These are phyloP conservation scores for Rousettus madagascariensis DNA, from an alignment of 2,797 vertebrate genomes.

Conservation along the genomic window DNA sequence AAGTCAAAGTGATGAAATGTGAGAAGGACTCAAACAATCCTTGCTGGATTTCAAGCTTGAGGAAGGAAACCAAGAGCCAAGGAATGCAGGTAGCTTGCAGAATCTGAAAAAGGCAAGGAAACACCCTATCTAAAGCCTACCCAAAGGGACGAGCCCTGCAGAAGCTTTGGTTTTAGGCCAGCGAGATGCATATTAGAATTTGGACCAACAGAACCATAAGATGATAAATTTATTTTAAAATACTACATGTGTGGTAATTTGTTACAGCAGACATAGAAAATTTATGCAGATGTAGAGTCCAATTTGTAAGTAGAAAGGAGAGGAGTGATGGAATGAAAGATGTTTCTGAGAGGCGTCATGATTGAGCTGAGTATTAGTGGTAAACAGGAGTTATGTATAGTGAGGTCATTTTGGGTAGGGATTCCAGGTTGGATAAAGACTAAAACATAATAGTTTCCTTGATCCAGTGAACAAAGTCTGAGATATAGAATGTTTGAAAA, in stretches of 20 bases:
- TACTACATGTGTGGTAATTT: background rate
- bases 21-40: background rate
- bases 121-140: background rate
- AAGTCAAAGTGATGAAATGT: background rate
- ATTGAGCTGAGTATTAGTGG: background rate
- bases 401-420: background rate
- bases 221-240: background rate
- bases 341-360: background rate
- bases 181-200: background rate
- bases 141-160: rapidly evolving
- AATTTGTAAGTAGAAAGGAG: background rate
- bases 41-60: background rate
- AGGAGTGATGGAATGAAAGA: background rate
- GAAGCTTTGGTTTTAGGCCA: background rate
- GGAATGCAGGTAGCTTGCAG: background rate
- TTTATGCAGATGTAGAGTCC: background rate
- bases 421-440: background rate
- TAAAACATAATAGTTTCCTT: background rate
- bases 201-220: background rate
- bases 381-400: rapidly evolving
- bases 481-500: background rate
- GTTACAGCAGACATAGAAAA: background rate
- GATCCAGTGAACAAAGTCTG: background rate
- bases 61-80: background rate
- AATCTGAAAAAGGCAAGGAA: background rate